Conservation (phyloP, 2,888 invertebrate genomes). For the Harpalus rufipes region DNA sequence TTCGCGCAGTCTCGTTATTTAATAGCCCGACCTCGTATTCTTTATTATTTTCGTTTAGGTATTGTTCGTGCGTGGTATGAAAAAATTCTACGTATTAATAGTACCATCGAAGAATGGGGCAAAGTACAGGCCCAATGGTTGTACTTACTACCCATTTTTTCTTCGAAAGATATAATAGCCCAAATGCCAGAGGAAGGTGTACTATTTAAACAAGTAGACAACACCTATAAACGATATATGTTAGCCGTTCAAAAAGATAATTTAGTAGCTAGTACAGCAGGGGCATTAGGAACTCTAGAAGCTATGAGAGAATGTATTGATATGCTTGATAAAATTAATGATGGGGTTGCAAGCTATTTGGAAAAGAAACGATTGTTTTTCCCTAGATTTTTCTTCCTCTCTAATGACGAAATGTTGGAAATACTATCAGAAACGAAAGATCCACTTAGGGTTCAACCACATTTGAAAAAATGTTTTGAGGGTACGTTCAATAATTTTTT, state of each 20-base stretch:
- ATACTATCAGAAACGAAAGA: conserved; percentile 94
- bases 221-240: conserved; percentile 84
- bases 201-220: conserved; percentile 87
- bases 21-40: too few species aligned
- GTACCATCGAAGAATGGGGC: conserved; percentile 90
- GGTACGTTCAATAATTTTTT: conserved; percentile 74
- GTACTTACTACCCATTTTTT: conserved; percentile 91
- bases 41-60: too few species aligned
- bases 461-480: conserved; percentile 93
- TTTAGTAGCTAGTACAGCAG: conserved; percentile 83
- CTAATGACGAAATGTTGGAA: conserved; percentile 94
- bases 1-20: too few species aligned
- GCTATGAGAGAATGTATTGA: conserved; percentile 84
- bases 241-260: conserved; percentile 81
- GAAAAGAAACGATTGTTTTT: conserved; percentile 92
- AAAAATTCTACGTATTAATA: conserved; percentile 83
- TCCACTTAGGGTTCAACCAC: conserved; percentile 90
- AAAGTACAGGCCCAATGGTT: conserved; percentile 93
- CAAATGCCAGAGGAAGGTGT: conserved; percentile 92
- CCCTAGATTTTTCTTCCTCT: conserved; percentile 93
- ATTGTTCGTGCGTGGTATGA: conserved; percentile 88
- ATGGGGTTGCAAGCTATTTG: conserved; percentile 89
- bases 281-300: conserved; percentile 84
- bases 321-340: conserved; percentile 88
- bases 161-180: conserved; percentile 90